These are phyloP conservation scores for Synergus umbraculus DNA, from an alignment of 2,888 invertebrate species.

Conservation along the genomic window DNA sequence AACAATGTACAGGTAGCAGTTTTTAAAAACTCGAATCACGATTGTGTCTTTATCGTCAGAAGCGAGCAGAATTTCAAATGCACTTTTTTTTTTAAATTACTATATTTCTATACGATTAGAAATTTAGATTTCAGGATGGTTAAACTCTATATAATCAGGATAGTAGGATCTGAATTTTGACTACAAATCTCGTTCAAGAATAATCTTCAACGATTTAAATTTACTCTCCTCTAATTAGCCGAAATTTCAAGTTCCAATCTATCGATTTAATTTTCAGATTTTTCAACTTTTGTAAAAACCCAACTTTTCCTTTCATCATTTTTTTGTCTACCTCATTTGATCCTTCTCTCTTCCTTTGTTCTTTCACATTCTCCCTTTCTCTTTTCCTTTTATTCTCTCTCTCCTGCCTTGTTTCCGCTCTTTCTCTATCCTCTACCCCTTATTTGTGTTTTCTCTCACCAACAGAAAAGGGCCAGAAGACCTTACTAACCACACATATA, in stretches of 20 bases:
- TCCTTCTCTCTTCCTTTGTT: neutral
- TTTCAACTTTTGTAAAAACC: too few relatives aligned
- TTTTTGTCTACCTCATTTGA: neutral
- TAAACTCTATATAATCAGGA: neutral
- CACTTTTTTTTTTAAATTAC: neutral
- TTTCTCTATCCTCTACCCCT: neutral
- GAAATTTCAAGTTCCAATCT: neutral
- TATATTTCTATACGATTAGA: neutral
- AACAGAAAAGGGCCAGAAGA: neutral
- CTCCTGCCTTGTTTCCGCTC: neutral
- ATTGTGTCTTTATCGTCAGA: neutral
- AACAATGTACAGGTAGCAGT: neutral
- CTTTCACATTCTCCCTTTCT: neutral
- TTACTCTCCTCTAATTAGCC: neutral
- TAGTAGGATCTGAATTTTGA: neutral
- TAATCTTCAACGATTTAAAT: neutral
- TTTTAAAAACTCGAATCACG: neutral
- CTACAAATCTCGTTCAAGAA: neutral
- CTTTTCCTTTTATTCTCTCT: neutral
- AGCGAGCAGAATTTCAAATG: neutral
- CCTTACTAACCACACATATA: constrained; percentile 27
- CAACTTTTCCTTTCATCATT: too few relatives aligned
- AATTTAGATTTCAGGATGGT: neutral
- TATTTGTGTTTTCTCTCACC: neutral
- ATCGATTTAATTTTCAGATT: neutral